Evolutionary conservation across 1,140 invertebrate genomes (phyloP), one percentile per base, ranked within the genome.

Genomic region (Drosophila dunni): DNA sequence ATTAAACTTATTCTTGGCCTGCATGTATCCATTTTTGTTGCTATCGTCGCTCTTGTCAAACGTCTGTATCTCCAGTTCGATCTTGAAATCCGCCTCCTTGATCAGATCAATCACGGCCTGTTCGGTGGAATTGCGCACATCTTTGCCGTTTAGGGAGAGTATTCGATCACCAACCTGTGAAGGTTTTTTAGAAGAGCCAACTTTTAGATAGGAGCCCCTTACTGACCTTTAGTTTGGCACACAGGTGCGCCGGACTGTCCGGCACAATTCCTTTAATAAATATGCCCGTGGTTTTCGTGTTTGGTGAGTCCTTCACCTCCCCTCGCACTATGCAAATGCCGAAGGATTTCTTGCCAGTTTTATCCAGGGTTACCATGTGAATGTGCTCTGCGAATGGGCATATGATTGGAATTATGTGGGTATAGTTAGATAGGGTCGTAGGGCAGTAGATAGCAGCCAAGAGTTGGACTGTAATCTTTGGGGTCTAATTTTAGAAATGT

Each of bases 281-380:
- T 85, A 99, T 99, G 11, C 98, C 98, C 51, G 97, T 96, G 68
- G 99, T 93, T 93, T 92, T 91, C 34, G 90, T 79, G 53, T 90
- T 90, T 3, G 89, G 91, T 7, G 91, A 93, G 84, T 75, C 94
- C 93, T 79, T 94, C 80, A 64, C 93, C 94, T 98, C 98, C 76
- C 98, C 98, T 61, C 98, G 98, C 51, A 99, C 98, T 83, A 99
- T 99, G 93, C 97, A 98, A 92, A 99, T 98, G 1, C 98, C 98
- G 9, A 99, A 93, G 94, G 93, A 94, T 71, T 90, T 90, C 46
- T 91, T 92, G 50, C 86, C 85, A 42, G 85, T 91, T 78, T 92
- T 92, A 36, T 92, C 91, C 72, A 92, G 63, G 44, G 84, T 86
- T 50, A 92, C 91, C 71, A 81, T 90, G 68, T 90, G 90, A 75